Percentiles rank a stretch among this genome's conserved stretches.
Evolutionary conservation across 2,888 invertebrate species (phyloP).

Genomic region (Hydroisotoma schaefferi): DNA sequence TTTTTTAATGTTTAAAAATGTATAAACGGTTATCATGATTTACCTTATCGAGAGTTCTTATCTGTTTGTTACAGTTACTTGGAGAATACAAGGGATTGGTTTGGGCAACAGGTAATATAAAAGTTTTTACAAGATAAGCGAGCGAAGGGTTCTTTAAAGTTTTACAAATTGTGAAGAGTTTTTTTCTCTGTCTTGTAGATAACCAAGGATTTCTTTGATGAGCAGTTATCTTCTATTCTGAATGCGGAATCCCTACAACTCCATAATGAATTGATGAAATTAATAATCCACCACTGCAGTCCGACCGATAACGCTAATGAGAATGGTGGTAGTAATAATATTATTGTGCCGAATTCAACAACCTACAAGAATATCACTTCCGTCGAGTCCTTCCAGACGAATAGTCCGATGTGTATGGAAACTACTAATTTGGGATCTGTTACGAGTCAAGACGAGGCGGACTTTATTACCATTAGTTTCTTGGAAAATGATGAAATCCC

Average conservation of each 20-base stretch:
- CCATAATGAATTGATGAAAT: constrained; percentile 22
- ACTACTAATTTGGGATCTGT: too few relatives aligned
- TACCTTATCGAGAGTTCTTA: too few relatives aligned
- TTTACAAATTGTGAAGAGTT: background rate
- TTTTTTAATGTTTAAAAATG: background rate
- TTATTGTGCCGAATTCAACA: too few relatives aligned
- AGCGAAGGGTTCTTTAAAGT: background rate
- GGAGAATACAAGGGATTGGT: constrained; percentile 25
- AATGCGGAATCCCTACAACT: constrained; percentile 17
- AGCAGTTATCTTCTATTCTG: constrained; percentile 17
- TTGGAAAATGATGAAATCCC: background rate
- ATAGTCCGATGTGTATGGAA: too few relatives aligned
- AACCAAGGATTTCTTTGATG: constrained; percentile 23
- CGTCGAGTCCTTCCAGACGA: too few relatives aligned
- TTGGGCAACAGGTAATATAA: constrained; percentile 25
- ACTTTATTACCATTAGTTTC: constrained; percentile 5
- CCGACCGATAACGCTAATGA: too few relatives aligned
- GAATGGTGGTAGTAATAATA: too few relatives aligned
- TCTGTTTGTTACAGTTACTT: constrained; percentile 20
- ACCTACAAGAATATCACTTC: too few relatives aligned
- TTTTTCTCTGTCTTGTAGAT: constrained; percentile 12
- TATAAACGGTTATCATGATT: too few relatives aligned
- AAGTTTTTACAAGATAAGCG: background rate
- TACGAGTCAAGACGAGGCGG: background rate
- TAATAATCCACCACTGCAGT: background rate